These are phyloP conservation scores for Pseudochaenichthys georgianus DNA, from an alignment of 2,797 vertebrate species.

Conservation along the genomic window DNA sequence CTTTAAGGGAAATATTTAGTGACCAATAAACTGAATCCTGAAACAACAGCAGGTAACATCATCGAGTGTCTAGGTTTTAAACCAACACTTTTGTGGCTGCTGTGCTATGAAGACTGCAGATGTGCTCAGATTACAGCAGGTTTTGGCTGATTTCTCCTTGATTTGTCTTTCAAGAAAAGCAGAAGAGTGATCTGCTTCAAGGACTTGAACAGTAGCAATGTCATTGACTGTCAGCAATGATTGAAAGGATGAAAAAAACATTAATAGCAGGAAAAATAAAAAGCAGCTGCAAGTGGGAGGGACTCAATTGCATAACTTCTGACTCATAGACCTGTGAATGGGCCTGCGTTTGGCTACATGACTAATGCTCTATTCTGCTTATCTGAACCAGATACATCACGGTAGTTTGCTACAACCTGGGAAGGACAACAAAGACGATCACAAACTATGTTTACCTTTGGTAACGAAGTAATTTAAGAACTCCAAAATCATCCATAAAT, in stretches of 20 bases:
- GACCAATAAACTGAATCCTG: conserved; percentile 3
- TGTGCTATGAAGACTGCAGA: background rate
- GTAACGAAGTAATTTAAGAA: background rate
- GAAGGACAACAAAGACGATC: background rate
- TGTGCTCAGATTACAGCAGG: conserved; percentile 7
- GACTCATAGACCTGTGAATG: conserved; percentile 18
- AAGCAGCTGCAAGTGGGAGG: conserved; percentile 20
- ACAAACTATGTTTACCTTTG: background rate
- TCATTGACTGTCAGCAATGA: background rate
- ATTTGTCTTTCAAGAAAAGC: conserved; percentile 1
- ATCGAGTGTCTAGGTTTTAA: background rate
- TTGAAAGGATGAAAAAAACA: conserved; percentile 8
- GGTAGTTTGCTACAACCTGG: background rate
- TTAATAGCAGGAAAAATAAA: conserved; percentile 2
- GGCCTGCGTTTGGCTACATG: background rate
- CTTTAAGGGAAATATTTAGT: background rate
- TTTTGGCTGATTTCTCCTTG: background rate
- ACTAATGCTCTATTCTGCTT: background rate
- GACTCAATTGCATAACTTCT: conserved; percentile 6
- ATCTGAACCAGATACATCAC: background rate
- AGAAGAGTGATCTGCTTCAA: background rate
- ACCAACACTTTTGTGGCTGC: conserved; percentile 7
- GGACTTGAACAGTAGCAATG: background rate
- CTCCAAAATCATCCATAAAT: background rate
- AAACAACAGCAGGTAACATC: conserved; percentile 24